Base-by-base conservation (phyloP, 1,140 invertebrate species). In the Drosophila sp. region DNA sequence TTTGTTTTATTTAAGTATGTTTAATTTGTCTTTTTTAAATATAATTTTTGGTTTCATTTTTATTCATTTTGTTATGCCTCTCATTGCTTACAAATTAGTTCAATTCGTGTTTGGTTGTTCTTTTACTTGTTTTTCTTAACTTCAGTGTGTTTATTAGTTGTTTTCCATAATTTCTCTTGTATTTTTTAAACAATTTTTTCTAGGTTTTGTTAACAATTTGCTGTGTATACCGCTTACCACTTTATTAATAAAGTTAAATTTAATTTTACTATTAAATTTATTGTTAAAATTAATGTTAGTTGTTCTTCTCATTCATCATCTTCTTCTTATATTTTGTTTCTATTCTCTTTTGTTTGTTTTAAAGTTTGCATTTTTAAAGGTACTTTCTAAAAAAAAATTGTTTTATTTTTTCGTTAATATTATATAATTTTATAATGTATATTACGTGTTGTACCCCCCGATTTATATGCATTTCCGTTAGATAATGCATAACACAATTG, bases 221-320 rank as follows among this genome's bases (percentile, higher is more conserved):
- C 75, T 75, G 75, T 78, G 72, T 75, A 75, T 64, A 71, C 64
- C 71, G 50, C 65, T 74, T 63, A 70, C 25, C 50, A 57, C 70
- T 77, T 83, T 56, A 48, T 73, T 71, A 80, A 83, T 84, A n/a
- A n/a, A n/a, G 56, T 77, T 80, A 77, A 16, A 27, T 71, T 66
- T 80, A 86, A 86, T 75, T 80, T 80, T 80, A 86, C 78, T 72
- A 75, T 86, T 86, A 75, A 76, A 78, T 83, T 66, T 82, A 78
- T 78, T 58, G 75, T 83, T 82, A 83, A 82, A 82, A 80, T 86
- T 84, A 84, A 76, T 86, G 77, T 84, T 84, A 84, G 77, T 84
- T 80, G 64, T 61, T 61, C 51, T 32, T 53, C 34, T 40, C 36
- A 7, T 46, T 45, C 1, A 16, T 38, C 11, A 6, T 66, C 9